Conservation (phyloP, 2,888 invertebrate genomes). For the Calameuta idolon region DNA sequence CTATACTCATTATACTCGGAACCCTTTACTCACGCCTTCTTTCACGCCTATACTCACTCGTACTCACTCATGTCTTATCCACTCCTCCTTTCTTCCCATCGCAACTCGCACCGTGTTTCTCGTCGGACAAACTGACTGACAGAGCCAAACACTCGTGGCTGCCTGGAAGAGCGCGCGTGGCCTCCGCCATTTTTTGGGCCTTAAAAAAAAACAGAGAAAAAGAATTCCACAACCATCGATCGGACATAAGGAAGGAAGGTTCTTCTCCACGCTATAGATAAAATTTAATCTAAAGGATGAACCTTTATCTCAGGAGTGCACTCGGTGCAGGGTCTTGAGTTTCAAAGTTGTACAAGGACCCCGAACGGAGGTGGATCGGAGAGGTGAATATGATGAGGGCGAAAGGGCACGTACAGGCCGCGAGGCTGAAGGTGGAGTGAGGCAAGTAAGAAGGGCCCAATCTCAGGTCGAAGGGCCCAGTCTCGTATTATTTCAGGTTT, state of each 20-base stretch:
- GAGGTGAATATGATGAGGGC: constrained; percentile 46
- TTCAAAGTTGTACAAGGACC: background rate
- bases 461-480: constrained; percentile 33
- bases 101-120: background rate
- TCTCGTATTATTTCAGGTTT: constrained; percentile 55
- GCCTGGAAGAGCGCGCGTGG: background rate
- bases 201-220: background rate
- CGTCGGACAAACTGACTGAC: constrained; percentile 5
- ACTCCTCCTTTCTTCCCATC: background rate
- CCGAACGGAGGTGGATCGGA: background rate
- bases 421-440: background rate
- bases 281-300: background rate
- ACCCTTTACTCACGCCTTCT: constrained; percentile 1
- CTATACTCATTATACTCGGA: constrained; percentile 8
- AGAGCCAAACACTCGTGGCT: background rate
- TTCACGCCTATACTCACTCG: background rate
- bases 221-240: background rate
- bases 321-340: background rate
- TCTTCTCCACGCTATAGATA: background rate
- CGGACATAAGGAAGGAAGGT: background rate
- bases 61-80: background rate
- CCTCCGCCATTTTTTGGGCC: background rate
- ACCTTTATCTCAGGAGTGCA: background rate
- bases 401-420: constrained; percentile 35
- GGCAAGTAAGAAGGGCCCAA: constrained; percentile 21